Base-by-base conservation (phyloP, 2,797 vertebrate genomes). In the Eidolon dupreanum region DNA sequence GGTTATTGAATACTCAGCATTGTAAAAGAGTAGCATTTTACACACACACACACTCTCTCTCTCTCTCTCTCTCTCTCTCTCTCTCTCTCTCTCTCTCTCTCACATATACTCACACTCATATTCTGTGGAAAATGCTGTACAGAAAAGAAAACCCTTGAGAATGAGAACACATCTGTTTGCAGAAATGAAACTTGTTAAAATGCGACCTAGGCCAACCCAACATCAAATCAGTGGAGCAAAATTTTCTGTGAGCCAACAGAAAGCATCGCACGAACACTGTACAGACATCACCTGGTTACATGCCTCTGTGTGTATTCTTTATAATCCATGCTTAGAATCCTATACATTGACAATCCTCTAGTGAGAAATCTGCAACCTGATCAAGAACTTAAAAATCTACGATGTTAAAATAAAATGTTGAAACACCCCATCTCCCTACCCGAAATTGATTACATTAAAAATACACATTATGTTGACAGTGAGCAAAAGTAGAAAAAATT, bases 181-280 rank as follows among this genome's bases (percentile, higher is more conserved):
- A 73, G 92, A 93, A 95, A 97, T 74, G 65, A 89, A 95, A 96
- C 94, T 96, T 97, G 94, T 95, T 97, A 95, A 92, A 96, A 90
- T 89, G 41, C 31, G 78, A 97, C 94, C 93, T 85, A 94, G 84
- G 78, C 51, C 63, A 94, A 88, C 84, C 77, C 90, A 61, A 81
- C 33, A n/a, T 94, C 71, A 86, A 93, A 92, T 95, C 92, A 92
- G 71, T 53, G 20, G 22, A 94, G 31, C 7, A 92, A 89, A 97
- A 79, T 88, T 49, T 55, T 93, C 84, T 20, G 17, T 70, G 81
- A 97, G 71, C 51, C 86, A 36, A 55, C 20, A 79, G 87, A 84
- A 88, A 94, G n/a, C 75, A 92, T 61, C 4, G 0, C 0, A 1
- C 8, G 74, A 83, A 41, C 68, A 41, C 31, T 0, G 0, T 59